phyloP scores from a whole-genome alignment of 2,888 invertebrate genomes.

The Piscicola geometra region DNA sequence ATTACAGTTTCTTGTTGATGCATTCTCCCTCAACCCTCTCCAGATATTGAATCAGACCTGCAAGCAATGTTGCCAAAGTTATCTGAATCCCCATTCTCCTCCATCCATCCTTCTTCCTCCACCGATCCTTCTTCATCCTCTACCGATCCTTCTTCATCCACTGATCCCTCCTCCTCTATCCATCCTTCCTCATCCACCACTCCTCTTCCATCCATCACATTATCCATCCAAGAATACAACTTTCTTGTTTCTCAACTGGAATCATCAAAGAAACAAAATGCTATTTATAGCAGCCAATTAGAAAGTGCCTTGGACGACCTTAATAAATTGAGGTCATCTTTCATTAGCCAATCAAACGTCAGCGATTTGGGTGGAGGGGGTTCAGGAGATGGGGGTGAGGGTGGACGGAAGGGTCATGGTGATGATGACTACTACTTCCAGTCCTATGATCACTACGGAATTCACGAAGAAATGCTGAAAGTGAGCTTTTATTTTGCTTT shows the following conservation, averaged over 20 bases:
- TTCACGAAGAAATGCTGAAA: conserved; percentile 85
- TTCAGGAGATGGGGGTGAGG: background rate
- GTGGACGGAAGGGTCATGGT: conserved; percentile 36
- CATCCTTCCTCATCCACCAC: too few species aligned
- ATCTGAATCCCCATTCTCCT: background rate
- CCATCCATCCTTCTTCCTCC: too few species aligned
- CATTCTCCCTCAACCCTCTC: background rate
- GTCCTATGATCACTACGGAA: conserved; percentile 82
- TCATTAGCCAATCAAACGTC: background rate
- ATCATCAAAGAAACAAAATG: background rate
- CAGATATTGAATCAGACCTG: background rate
- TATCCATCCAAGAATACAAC: background rate
- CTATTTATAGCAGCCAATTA: background rate
- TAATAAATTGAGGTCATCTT: conserved; percentile 4
- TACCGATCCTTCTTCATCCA: too few species aligned
- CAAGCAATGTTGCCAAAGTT: background rate
- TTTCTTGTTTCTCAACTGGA: background rate
- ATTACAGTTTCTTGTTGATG: too few species aligned
- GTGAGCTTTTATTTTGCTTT: conserved; percentile 54
- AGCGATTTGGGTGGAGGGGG: background rate
- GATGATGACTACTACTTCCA: conserved; percentile 65
- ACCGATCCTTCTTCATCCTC: too few species aligned
- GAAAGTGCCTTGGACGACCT: background rate
- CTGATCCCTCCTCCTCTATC: too few species aligned
- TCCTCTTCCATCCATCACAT: too few species aligned